Base-by-base conservation (phyloP, 2,888 invertebrate genomes). In the Notodonta dromedarius region DNA sequence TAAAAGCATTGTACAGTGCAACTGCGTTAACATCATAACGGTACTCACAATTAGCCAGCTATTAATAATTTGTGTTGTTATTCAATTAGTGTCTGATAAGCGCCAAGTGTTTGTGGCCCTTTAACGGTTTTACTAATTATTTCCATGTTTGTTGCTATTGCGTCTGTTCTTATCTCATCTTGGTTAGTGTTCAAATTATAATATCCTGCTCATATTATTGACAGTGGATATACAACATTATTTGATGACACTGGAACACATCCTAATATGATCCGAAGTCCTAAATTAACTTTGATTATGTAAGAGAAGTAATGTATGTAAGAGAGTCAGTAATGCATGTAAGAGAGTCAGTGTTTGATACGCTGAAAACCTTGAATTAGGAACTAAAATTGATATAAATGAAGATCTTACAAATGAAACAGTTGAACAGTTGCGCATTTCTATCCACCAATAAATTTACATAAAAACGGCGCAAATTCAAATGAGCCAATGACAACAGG, bases 401-500 rank as follows among this genome's bases (percentile, higher is more conserved):
- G 5, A 8, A 39, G 8, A 39, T 39, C 2, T 40, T 40, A 40
- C 40, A 24, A 24, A 24, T 24, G 24, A 24, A 24, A 40, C 40
- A 9, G 9, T 40, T 40, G 40, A 42, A 42, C 12, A 42, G 9
- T 11, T 42, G 42, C 9, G 11, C 42, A 42, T 42, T 42, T 11
- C 46, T 6, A n/a, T 46, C n/a, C 13, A 4, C n/a, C 46, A 46
- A 46, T 46, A n/a, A 62, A 68, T 66, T 62, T 63, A 57, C 44
- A 58, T 56, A 65, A 66, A 73, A 66, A 70, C 35, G 67, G 59
- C 57, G 61, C 74, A 68, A 74, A 72, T 78, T 69, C 50, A 62
- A 75, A 76, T 79, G 73, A 60, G 72, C 74, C 71, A 82, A 79
- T 79, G 67, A 79, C 78, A 82, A 77, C 74, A 77, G 66, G 66